Evolutionary conservation across 2,888 invertebrate genomes (phyloP).

Genomic region (Glyphotaelius pellucidus): DNA sequence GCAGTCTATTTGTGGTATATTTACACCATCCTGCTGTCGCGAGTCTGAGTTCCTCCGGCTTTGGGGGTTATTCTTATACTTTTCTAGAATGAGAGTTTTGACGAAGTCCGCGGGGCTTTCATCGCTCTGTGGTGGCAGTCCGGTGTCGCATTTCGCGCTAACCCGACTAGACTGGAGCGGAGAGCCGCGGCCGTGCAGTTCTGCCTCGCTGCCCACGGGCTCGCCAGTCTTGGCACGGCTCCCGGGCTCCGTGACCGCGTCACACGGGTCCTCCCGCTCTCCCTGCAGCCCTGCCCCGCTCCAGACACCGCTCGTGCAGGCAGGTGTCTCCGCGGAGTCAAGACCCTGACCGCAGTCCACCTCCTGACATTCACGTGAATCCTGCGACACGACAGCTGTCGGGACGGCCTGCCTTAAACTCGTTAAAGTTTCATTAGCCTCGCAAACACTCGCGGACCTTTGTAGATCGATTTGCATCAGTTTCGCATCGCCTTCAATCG

Average conservation of each 20-base stretch:
- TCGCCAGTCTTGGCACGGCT: conserved; percentile 46
- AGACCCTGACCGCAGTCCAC: not conserved
- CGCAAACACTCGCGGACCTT: conserved; percentile 42
- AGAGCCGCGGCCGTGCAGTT: conserved; percentile 26
- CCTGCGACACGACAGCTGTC: not conserved
- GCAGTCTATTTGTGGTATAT: conserved; percentile 36
- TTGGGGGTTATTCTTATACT: conserved; percentile 46
- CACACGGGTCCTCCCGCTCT: conserved; percentile 5
- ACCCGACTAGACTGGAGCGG: conserved; percentile 43
- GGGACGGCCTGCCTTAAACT: not conserved
- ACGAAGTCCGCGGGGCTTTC: conserved; percentile 47
- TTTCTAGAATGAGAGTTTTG: conserved; percentile 42
- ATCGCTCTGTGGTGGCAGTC: conserved; percentile 17
- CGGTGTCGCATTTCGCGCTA: conserved; percentile 63
- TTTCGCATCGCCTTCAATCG: not conserved
- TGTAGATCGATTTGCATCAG: conserved; percentile 15
- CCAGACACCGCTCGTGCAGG: not conserved
- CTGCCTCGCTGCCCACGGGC: conserved; percentile 49
- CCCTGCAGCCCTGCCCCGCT: conserved; percentile 29
- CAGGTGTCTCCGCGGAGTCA: conserved; percentile 48
- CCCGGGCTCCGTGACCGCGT: conserved; percentile 51
- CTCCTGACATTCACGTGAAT: conserved; percentile 20
- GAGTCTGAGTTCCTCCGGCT: not conserved
- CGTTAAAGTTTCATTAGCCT: not conserved
- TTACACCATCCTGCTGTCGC: conserved; percentile 38